Evolutionary conservation across 2,888 invertebrate genomes (phyloP), one percentile per base, ranked within the genome.

Genomic region (Drosophila suboccidentalis): DNA sequence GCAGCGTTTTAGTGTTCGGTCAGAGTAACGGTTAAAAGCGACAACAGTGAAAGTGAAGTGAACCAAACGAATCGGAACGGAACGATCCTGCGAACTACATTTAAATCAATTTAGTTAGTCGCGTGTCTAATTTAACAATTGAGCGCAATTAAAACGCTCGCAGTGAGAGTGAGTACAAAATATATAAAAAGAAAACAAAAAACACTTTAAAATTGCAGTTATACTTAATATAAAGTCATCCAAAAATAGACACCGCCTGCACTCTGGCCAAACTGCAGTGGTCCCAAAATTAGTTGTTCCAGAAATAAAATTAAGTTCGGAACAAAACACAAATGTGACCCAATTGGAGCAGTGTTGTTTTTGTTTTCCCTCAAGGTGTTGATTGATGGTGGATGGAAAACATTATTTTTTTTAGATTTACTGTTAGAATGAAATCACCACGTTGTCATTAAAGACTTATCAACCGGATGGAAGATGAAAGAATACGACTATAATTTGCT

Each of bases 281-380:
- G 63, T 61, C 26, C 54, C 64, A 47, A 61, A 77, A 66, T 66
- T 60, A 72, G 61, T 75, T 77, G 84, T 78, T 80, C 80, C 84
- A 80, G 78, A 82, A 82, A 82, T 82, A 82, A 80, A 83, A 71
- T 68, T 46, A 49, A 64, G 63, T 79, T 82, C 49, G 68, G 64
- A 69, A 70, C 51, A 36, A 43, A 44, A 9, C n/a, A 53, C 32
- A 64, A 53, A 62, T 70, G 67, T 78, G 82, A 85, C 86, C 76
- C 71, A 73, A 82, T 68, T 82, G 80, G 59, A 55, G 57, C 43
- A 64, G 55, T 76, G 78, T 67, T 72, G 67, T 36, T 67, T 67
- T 72, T 36, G 13, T 4, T 17, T n/a, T 11, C 13, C 38, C 9
- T 58, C 17, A 51, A 64, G 44, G 39, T 65, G 44, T 71, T 70